phyloP scores from a whole-genome alignment of 2,888 invertebrate genomes.

The Dolomedes plantarius region DNA sequence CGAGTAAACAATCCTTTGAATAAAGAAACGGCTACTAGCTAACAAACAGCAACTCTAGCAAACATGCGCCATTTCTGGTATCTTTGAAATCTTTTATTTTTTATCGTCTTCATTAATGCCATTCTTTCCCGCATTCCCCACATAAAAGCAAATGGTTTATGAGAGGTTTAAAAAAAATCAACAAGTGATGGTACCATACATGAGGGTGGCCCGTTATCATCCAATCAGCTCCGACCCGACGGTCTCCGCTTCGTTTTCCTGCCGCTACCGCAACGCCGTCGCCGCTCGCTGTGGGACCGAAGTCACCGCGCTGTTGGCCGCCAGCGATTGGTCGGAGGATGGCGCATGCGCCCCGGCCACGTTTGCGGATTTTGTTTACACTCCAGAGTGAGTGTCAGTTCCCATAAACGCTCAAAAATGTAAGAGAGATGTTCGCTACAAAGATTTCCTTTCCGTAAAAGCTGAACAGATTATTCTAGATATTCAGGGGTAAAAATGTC shows the following conservation, averaged over 20 bases:
- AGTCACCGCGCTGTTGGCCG: neutral
- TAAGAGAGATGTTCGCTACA: neutral
- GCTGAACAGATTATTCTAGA: no score
- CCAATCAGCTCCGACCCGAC: conserved; percentile 17
- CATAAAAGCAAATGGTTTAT: no score
- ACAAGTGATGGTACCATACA: conserved; percentile 69
- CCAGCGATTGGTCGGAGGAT: neutral
- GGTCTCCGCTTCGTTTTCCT: neutral
- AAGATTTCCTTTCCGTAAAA: no score
- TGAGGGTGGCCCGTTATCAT: conserved; percentile 37
- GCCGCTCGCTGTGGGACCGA: neutral
- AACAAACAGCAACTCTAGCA: no score
- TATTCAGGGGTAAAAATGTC: no score
- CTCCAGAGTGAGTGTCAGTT: neutral
- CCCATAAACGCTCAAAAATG: neutral
- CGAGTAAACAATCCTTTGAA: no score
- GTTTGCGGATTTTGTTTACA: neutral
- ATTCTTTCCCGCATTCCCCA: no score
- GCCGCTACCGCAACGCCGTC: neutral
- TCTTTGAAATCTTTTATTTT: no score
- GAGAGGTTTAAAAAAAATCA: neutral
- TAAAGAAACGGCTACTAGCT: no score
- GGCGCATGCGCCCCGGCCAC: neutral
- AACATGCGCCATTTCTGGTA: no score
- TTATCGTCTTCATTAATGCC: no score